phyloP scores from a whole-genome alignment of 2,797 vertebrate species.

The Remorina albescens region DNA sequence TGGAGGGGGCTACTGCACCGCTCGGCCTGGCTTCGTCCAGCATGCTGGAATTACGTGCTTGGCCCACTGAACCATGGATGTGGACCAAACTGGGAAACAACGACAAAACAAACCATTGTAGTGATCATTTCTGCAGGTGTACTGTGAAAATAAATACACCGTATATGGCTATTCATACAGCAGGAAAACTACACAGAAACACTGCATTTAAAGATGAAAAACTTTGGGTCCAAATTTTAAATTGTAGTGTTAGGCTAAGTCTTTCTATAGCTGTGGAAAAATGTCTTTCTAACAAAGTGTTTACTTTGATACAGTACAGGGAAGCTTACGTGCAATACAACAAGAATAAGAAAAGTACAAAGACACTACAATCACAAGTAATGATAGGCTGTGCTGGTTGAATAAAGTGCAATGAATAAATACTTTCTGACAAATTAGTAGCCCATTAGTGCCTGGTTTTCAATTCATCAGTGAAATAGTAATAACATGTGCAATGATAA shows the following conservation, averaged over 20 bases:
- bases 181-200: background rate
- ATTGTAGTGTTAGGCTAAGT: background rate
- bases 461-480: background rate
- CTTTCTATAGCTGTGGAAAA: too few relatives aligned
- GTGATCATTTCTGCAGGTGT: constrained; percentile 11
- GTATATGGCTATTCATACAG: background rate
- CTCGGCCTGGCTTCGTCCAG: constrained; percentile 25
- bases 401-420: background rate
- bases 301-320: too few relatives aligned
- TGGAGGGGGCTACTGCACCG: constrained; percentile 53
- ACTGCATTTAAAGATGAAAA: background rate
- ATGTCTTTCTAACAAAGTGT: too few relatives aligned
- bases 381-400: background rate
- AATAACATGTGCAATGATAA: background rate
- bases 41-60: constrained; percentile 28
- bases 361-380: background rate
- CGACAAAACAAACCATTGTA: constrained; percentile 15
- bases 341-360: background rate
- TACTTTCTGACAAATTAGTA: background rate
- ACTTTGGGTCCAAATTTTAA: background rate
- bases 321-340: background rate
- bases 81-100: constrained; percentile 21
- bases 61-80: constrained; percentile 11
- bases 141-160: constrained; percentile 13
- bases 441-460: background rate